Evolutionary conservation across 2,113 vertebrate genomes (phyloP).

Genomic region (Amphilophus citrinellus): DNA sequence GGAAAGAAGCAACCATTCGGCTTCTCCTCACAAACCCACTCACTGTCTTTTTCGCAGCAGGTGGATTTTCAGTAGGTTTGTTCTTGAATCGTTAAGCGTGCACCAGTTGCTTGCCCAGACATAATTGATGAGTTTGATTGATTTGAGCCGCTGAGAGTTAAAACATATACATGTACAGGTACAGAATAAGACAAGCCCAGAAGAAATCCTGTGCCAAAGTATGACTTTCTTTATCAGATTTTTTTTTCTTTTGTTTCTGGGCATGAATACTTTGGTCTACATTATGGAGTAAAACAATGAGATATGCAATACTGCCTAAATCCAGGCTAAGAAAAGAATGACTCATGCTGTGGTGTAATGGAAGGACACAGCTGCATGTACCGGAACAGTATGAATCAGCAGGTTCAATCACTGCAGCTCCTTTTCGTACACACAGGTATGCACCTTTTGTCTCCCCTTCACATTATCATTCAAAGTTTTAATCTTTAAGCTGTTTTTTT

Average conservation of each 20-base stretch:
- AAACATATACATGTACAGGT: neutral
- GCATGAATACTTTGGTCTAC: neutral
- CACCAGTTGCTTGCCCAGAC: neutral
- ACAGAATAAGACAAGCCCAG: neutral
- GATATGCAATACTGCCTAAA: neutral
- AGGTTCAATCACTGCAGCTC: conserved; percentile 19
- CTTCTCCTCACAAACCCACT: conserved; percentile 26
- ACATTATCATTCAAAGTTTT: neutral
- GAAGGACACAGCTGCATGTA: neutral
- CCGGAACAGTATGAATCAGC: conserved; percentile 11
- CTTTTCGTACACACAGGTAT: neutral
- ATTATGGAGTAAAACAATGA: neutral
- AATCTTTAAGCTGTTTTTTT: neutral
- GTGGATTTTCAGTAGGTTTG: conserved; percentile 12
- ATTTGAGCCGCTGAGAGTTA: neutral
- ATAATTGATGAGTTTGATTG: neutral
- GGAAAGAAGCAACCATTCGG: conserved; percentile 23
- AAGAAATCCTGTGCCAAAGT: neutral
- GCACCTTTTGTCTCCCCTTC: conserved; percentile 21
- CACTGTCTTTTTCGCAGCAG: conserved; percentile 17
- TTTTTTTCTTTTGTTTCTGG: neutral
- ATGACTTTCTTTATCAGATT: neutral
- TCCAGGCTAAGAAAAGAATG: neutral
- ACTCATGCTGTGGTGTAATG: neutral
- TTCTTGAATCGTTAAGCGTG: neutral